Percentiles rank a stretch among this genome's conserved stretches.
phyloP scores from a whole-genome alignment of 2,888 invertebrate genomes.

The Drosophila falleni region DNA sequence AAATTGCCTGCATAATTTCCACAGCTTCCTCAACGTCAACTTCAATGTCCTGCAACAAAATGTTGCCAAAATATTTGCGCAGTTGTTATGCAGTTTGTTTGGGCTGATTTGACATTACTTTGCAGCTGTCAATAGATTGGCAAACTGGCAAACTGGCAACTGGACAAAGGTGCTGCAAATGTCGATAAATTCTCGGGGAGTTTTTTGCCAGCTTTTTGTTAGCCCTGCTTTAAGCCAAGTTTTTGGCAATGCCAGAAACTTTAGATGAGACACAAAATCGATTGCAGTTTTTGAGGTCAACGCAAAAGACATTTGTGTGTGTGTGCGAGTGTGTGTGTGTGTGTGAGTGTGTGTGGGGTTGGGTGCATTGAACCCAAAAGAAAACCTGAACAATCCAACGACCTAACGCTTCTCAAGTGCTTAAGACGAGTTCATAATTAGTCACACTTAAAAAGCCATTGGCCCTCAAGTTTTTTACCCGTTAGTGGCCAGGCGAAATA shows the following conservation, averaged over 20 bases:
- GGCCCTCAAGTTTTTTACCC: constrained; percentile 67
- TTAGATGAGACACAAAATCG: constrained; percentile 53
- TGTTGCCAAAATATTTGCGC: constrained; percentile 68
- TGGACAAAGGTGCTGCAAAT: constrained; percentile 7
- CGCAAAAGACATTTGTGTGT: constrained; percentile 16
- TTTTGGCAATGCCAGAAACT: constrained; percentile 27
- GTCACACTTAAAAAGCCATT: constrained; percentile 80
- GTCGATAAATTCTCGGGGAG: constrained; percentile 35
- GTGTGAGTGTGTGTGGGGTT: constrained; percentile 13
- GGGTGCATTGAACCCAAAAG: constrained; percentile 57
- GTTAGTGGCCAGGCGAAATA: constrained; percentile 71
- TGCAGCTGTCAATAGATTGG: constrained; percentile 42
- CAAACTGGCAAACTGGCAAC: constrained; percentile 2
- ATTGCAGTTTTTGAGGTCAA: constrained; percentile 45
- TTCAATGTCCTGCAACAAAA: constrained; percentile 27
- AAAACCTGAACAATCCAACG: constrained; percentile 14
- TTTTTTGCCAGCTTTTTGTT: constrained; percentile 18
- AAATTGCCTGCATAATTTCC: constrained; percentile 73
- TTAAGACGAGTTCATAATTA: constrained; percentile 70
- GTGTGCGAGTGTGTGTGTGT: constrained; percentile 16
- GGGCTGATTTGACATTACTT: constrained; percentile 35
- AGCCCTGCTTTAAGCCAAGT: constrained; percentile 41
- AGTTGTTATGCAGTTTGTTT: constrained; percentile 53
- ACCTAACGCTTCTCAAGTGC: constrained; percentile 58
- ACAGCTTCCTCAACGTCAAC: constrained; percentile 31